These are phyloP conservation scores for Chrysemys picta DNA, from an alignment of 2,113 vertebrate genomes.

Conservation along the genomic window DNA sequence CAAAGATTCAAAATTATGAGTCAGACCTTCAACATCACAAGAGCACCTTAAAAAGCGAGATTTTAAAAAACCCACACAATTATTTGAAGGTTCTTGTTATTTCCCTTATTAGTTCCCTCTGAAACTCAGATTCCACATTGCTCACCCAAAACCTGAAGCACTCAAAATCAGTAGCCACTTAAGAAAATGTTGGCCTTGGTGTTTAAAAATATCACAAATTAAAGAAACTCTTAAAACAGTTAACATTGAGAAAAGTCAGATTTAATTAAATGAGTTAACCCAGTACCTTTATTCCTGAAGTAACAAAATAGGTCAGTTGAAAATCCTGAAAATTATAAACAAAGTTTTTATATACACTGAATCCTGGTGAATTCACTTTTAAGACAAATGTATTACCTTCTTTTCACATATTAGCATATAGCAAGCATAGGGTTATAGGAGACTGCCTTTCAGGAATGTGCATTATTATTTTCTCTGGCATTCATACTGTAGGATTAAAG, in stretches of 20 bases:
- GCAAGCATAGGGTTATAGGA: not conserved
- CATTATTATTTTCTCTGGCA: not conserved
- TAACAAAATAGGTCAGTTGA: not conserved
- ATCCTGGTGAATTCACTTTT: not conserved
- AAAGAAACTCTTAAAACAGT: too few species aligned
- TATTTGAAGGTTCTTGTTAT: not conserved
- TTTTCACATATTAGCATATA: not conserved
- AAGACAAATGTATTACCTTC: not conserved
- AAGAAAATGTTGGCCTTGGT: not conserved
- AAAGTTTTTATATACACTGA: not conserved
- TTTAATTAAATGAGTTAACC: not conserved
- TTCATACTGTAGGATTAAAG: not conserved
- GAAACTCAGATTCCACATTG: not conserved
- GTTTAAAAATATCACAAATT: too few species aligned
- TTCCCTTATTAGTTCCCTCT: not conserved
- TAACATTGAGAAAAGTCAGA: not conserved
- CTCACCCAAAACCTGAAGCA: not conserved
- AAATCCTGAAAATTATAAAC: not conserved
- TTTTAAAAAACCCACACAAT: not conserved
- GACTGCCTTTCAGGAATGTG: not conserved
- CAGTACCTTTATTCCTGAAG: not conserved
- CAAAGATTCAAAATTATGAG: not conserved
- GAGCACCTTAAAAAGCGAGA: not conserved
- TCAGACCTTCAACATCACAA: not conserved
- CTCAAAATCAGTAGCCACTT: not conserved